phyloP scores from a whole-genome alignment of 2,888 invertebrate genomes.

The Tachina fera region DNA sequence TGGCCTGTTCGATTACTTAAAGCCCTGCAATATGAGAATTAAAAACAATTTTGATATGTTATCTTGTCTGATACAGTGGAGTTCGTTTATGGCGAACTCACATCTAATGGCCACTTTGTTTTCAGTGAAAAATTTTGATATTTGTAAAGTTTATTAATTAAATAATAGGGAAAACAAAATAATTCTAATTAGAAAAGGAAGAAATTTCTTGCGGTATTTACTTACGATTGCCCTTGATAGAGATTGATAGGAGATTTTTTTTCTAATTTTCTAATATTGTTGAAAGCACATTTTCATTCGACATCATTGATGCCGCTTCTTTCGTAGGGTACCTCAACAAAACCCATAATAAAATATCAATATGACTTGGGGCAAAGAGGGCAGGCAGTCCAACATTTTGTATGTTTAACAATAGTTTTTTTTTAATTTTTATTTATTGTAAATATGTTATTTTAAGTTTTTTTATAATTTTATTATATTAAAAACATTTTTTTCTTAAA shows the following conservation, averaged over 20 bases:
- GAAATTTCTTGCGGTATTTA: no score
- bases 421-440: slow-evolving; percentile 3
- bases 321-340: neutral
- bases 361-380: slow-evolving; percentile 18
- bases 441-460: slow-evolving; percentile 6
- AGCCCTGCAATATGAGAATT: neutral
- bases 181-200: no score
- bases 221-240: no score
- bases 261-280: no score
- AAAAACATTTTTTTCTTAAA: slow-evolving; percentile 9
- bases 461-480: slow-evolving; percentile 45
- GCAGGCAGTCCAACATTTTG: slow-evolving; percentile 4
- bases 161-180: no score
- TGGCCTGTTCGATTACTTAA: neutral
- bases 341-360: slow-evolving; percentile 30
- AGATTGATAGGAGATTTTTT: no score
- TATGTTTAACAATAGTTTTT: slow-evolving; percentile 51
- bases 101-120: no score
- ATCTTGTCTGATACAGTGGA: no score
- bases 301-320: neutral
- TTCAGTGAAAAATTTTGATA: no score
- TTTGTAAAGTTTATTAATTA: no score
- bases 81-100: no score
- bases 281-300: no score
- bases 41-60: neutral